A percentile compares a stretch with the other conserved stretches of the same genome.
Evolutionary conservation across 2,113 vertebrate species (phyloP).

Genomic region (Chinchilla lanigera): DNA sequence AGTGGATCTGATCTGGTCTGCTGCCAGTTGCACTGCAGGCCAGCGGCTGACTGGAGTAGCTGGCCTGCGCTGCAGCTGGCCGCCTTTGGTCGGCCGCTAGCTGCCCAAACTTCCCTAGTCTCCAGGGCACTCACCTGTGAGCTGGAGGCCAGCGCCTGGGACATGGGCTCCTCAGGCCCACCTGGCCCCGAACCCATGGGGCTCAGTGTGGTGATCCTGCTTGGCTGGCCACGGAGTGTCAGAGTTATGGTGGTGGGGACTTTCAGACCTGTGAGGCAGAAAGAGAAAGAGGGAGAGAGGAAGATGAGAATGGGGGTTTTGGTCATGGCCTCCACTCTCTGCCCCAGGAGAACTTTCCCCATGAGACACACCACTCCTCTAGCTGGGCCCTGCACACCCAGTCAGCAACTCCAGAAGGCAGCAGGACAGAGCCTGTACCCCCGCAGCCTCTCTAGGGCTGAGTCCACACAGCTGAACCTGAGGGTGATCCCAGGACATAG

Average conservation of each 20-base stretch:
- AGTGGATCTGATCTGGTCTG: neutral
- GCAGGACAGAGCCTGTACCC: conserved; percentile 14
- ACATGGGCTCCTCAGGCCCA: conserved; percentile 79
- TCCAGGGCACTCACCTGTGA: conserved; percentile 83
- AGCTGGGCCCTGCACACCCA: neutral
- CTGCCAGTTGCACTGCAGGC: neutral
- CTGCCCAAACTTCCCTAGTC: rapidly evolving
- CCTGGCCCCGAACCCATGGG: conserved; percentile 85
- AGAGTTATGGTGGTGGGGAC: conserved; percentile 95
- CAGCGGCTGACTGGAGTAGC: neutral
- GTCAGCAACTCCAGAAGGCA: neutral
- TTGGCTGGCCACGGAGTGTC: conserved; percentile 92
- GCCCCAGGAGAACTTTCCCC: neutral
- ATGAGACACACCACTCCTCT: neutral
- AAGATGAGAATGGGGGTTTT: neutral
- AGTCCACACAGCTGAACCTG: neutral
- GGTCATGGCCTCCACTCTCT: neutral
- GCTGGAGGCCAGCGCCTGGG: conserved; percentile 74
- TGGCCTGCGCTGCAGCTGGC: too few relatives aligned
- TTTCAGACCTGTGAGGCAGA: conserved; percentile 89
- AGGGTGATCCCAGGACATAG: neutral
- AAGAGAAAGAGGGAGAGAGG: neutral
- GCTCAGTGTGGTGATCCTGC: conserved; percentile 88
- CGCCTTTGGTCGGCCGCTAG: rapidly evolving
- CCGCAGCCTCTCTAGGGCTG: neutral